Evolutionary conservation across 35 echinoderm and acorn worm genomes (phyloP).

Genomic region (Diadema setosum): DNA sequence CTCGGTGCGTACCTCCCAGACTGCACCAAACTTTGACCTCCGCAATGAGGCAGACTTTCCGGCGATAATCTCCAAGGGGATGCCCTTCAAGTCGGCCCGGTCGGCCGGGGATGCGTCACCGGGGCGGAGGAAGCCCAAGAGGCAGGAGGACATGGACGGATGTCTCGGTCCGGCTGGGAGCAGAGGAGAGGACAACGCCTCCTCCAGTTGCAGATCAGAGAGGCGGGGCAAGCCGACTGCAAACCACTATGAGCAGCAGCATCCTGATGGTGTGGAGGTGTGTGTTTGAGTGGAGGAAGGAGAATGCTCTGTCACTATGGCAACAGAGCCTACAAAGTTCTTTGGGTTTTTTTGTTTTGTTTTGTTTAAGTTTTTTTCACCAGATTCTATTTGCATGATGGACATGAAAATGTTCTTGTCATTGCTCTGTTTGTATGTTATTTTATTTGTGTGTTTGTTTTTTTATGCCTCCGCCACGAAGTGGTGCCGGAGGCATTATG

Average conservation of each 20-base stretch:
- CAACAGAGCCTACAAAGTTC: not conserved
- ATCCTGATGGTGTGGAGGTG: not conserved
- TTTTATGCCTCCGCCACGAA: no score
- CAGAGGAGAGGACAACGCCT: not conserved
- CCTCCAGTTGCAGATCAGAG: not conserved
- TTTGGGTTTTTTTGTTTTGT: not conserved
- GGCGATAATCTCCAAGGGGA: not conserved
- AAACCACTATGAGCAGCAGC: not conserved
- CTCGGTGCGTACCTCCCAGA: not conserved
- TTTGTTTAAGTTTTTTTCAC: no score
- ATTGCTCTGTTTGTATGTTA: no score
- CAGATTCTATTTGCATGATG: no score
- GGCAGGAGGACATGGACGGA: not conserved
- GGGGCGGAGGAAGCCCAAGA: not conserved
- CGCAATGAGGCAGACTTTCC: not conserved
- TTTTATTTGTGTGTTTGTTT: no score
- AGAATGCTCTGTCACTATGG: not conserved
- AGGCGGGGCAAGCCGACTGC: not conserved
- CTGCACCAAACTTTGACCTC: conserved; percentile 1
- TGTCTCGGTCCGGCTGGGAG: not conserved
- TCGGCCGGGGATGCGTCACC: not conserved
- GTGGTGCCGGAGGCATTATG: no score
- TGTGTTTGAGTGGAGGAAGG: not conserved
- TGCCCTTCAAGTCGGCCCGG: not conserved
- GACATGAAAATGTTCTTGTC: no score